Evolutionary conservation across 2,888 invertebrate species (phyloP).

Genomic region (Allolobophora icterica): DNA sequence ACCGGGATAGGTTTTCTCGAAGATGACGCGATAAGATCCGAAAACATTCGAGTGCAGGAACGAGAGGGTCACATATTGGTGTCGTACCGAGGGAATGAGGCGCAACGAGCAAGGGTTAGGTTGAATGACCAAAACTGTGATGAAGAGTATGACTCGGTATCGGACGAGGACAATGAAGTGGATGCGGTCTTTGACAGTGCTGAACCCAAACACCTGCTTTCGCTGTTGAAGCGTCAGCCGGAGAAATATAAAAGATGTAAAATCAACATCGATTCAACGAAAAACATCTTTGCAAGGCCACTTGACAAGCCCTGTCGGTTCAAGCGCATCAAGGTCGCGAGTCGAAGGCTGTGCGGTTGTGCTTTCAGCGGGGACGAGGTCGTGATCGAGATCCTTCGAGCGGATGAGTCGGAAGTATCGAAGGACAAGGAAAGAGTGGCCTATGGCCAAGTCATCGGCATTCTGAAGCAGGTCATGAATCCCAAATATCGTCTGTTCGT

Average conservation of each 20-base stretch:
- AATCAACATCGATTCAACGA: constrained; percentile 46
- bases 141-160: constrained; percentile 41
- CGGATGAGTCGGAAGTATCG: neutral
- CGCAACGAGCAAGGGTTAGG: constrained; percentile 32
- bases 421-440: constrained; percentile 4
- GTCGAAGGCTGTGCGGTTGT: constrained; percentile 41
- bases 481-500: constrained; percentile 54
- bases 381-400: constrained; percentile 37
- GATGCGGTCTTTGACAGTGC: constrained; percentile 20
- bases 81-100: constrained; percentile 38
- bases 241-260: constrained; percentile 53
- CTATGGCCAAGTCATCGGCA: constrained; percentile 55
- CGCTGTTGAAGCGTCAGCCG: constrained; percentile 48
- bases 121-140: constrained; percentile 42
- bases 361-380: constrained; percentile 40
- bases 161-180: constrained; percentile 30
- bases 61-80: constrained; percentile 52
- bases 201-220: neutral
- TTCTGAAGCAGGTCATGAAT: constrained; percentile 53
- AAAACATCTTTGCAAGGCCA: constrained; percentile 30
- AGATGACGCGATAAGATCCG: neutral
- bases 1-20: neutral
- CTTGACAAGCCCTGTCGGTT: constrained; percentile 23
- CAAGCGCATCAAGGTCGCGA: constrained; percentile 35
- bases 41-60: constrained; percentile 46